Evolutionary conservation across 2,888 invertebrate species (phyloP).

Genomic region (Alcis repandata): DNA sequence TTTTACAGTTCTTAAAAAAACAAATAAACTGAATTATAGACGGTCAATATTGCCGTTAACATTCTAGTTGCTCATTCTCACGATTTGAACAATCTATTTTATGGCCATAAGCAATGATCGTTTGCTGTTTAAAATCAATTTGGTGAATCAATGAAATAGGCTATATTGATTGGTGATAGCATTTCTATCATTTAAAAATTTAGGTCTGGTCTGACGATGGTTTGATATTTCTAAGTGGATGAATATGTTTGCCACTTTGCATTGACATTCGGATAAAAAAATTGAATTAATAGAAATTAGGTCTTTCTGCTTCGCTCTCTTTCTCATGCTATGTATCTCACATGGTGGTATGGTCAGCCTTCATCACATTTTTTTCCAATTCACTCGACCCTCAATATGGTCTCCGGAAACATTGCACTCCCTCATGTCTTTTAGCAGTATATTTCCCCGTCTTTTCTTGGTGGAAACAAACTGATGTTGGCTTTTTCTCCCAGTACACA

Average conservation of each 20-base stretch:
- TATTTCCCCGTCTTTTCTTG: too few relatives aligned
- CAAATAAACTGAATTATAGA: slow-evolving; percentile 9
- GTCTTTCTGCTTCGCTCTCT: too few relatives aligned
- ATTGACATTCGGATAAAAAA: too few relatives aligned
- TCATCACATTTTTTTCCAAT: too few relatives aligned
- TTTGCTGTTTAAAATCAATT: slow-evolving; percentile 57
- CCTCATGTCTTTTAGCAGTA: too few relatives aligned
- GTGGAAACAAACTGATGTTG: background rate
- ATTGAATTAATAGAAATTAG: too few relatives aligned
- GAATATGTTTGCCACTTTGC: background rate
- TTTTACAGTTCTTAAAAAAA: background rate
- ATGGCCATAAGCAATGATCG: slow-evolving; percentile 43
- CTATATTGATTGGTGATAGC: slow-evolving; percentile 35
- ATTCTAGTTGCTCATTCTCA: slow-evolving; percentile 23
- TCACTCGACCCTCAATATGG: too few relatives aligned
- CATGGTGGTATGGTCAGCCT: too few relatives aligned
- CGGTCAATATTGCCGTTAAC: slow-evolving; percentile 19
- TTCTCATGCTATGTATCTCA: too few relatives aligned
- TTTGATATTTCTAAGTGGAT: background rate
- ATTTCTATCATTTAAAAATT: slow-evolving; percentile 4
- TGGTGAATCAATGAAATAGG: slow-evolving; percentile 36
- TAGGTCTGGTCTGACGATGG: background rate
- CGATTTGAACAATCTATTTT: slow-evolving; percentile 14
- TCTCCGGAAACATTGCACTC: too few relatives aligned
- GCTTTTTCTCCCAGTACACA: slow-evolving; percentile 45